Evolutionary conservation across 2,888 invertebrate species (phyloP), one percentile per base, ranked within the genome.

Genomic region (Lucinisca nassula): DNA sequence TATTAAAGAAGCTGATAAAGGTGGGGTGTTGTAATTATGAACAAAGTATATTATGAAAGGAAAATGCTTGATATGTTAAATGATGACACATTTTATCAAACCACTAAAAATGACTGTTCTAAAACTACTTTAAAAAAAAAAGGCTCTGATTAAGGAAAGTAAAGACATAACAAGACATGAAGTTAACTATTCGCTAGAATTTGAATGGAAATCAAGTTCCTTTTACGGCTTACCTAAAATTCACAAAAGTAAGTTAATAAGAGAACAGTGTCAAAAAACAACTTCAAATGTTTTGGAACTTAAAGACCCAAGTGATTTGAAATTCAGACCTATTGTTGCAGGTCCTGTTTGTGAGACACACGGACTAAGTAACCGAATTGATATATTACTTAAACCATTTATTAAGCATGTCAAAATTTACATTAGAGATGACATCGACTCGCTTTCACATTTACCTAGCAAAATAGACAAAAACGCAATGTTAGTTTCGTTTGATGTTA

Each of bases 1-100:
- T 35, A 82, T 80, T 24, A 87, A 84, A 76, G 81, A 87, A 75
- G 83, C 80, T 3, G 85, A 83, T 37, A 88, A 88, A 61, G 82
- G 77, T 12, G 78, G 83, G 80, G 82, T 12, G 74, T 82, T 72
- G 83, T 88, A 6, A 83, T 80, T 32, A 82, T 88, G 83, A 80
- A 85, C 17, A 76, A 24, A 12, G 30, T 51, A 35, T 85, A 67
- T 70, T 88, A 85, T 37, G 83, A 80, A 81, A 8, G 35, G n/a
- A 72, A 70, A 37, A 72, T 80, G 8, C 49, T 79, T 27, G 45
- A 84, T 67, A 78, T 82, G 51, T 55, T 85, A 45, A 70, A 70
- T 17, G 72, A 78, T 70, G n/a, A 27, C 0, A 40, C 49, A 1
- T 88, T 78, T 37, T 88, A 82, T 27, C 24, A 37, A 32, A 58